Evolutionary conservation across 2,113 vertebrate genomes (phyloP), one percentile per base, ranked within the genome.

Genomic region (Rhynchomys soricoides): DNA sequence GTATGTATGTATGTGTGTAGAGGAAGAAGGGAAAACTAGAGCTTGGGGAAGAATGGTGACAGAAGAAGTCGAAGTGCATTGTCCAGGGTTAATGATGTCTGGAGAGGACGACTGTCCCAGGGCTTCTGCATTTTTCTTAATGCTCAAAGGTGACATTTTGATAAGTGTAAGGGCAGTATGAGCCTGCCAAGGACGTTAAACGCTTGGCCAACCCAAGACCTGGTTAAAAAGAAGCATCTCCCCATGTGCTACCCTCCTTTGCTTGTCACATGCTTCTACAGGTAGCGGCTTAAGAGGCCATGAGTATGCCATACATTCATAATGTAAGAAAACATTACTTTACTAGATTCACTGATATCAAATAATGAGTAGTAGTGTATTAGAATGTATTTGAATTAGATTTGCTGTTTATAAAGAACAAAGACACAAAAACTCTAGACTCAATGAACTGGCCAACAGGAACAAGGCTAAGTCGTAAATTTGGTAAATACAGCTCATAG

Each of bases 1-100:
- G 7, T 29, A 29, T 11, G 5, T 12, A 3, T 55, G 31, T 55
- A 1, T 55, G 1, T 26, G 22, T 16, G 45, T 24, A 7, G 1
- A 8, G 8, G 15, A 6, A 64, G 11, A 7, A 45, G 2, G 5
- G 16, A 22, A 91, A 12, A 43, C 43, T 26, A 66, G 45, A 40
- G 43, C 31, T 13, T 48, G 6, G 26, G 6, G 24, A n/a, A 11
- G 45, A 0, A 55, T 64, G 48, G 29, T 13, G 8, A 26, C 10
- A 52, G 12, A 62, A 2, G 5, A 50, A 37, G 70, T 82, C 37
- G 52, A 81, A 82, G 12, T 29, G 8, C 37, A 16, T 13, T 75
- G 13, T n/a, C 5, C 1, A 31, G 21, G 10, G 15, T 59, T 75
- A 48, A 37, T 59, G 29, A 50, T 52, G 2, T 43, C 50, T 37